Base-by-base conservation (phyloP, 2,797 vertebrate genomes). In the Eospalax fontanierii region DNA sequence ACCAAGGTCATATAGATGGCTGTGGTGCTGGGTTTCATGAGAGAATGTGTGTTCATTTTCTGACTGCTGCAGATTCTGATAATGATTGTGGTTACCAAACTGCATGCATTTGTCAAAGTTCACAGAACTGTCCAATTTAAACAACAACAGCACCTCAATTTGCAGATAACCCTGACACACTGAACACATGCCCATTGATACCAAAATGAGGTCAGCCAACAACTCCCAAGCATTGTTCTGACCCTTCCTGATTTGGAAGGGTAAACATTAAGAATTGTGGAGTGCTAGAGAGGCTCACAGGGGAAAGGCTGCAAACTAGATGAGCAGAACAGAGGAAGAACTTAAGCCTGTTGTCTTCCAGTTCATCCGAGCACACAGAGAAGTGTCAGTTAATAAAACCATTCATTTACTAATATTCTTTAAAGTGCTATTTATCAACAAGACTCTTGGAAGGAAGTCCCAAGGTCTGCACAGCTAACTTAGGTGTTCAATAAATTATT, bases 321-420 rank as follows among this genome's bases (percentile, higher is more conserved):
- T 5, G 6, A 75, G 38, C 43, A 8, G 43, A 70, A 43, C 79
- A 87, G 93, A 80, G 87, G 46, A 21, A 61, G 79, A 70, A 66
- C 30, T 71, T 16, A 19, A 28, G 21, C 35, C 66, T 75, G 54
- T 33, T 24, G 65, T 24, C 1, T 9, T 54, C 24, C 63, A 43
- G 71, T 40, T 84, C 87, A 28, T 76, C 33, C 24, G 54, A 66
- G 61, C 86, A 78, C 21, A 38, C 46, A 38, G 46, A 11, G 6
- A 46, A 6, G 46, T 21, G 40, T 89, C n/a, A 35, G 50, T 75
- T 90, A 86, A 84, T 83, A 46, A 76, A 76, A 66, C 50, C 40
- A 87, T 86, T 93, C 95, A 90, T 63, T 93, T 89, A 75, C 87
- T 90, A 94, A 85, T 85, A 74, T 12, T 22, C 81, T 87, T 74